Evolutionary conservation across 2,797 vertebrate species (phyloP), one percentile per base, ranked within the genome.

Genomic region (Epinephelus malabaricus): DNA sequence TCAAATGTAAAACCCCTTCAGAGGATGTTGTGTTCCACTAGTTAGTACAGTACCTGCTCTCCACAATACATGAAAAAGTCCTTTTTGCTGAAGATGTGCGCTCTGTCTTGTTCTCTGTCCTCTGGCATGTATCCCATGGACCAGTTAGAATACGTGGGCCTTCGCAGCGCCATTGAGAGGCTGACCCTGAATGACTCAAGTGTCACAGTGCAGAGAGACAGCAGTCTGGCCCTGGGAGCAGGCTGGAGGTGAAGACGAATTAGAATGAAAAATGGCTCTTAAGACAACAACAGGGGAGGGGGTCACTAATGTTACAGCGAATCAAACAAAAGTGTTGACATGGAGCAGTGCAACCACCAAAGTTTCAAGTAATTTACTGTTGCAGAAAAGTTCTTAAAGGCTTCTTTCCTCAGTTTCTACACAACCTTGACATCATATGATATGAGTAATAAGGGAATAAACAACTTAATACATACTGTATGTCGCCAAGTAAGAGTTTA

Each of bases 161-260:
- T 99, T 60, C 97, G 96, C 86, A 97, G 96, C 68, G 97, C 98
- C 56, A 91, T 99, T 77, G 97, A 99, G 83, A 97, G 97, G 63
- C 95, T 99, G 90, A 98, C 96, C 11, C 89, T 99, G 79, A 99
- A 99, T 72, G 98, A 99, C 90, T 98, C 98, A 25, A 99, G 98
- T 81, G 98, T 99, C 83, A 95, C 94, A 0, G 94, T 99, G 83
- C 97, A 98, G 92, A 97, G 94, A 78, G 98, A 99, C 89, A 99
- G 95, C 87, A 99, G 98, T 72, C 84, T 97, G 83, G 98, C 98
- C 40, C 92, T 99, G 79, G 98, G 98, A 84, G 97, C 98, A 27
- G 98, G 98, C 25, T 99, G 98, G 98, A 99, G 98, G 98, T 99
- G 73, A 69, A 82, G 23, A 67, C 1, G 15, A 75, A 71, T 82